phyloP scores from a whole-genome alignment of 1,140 invertebrate genomes.

The Lepidurus couesii region DNA sequence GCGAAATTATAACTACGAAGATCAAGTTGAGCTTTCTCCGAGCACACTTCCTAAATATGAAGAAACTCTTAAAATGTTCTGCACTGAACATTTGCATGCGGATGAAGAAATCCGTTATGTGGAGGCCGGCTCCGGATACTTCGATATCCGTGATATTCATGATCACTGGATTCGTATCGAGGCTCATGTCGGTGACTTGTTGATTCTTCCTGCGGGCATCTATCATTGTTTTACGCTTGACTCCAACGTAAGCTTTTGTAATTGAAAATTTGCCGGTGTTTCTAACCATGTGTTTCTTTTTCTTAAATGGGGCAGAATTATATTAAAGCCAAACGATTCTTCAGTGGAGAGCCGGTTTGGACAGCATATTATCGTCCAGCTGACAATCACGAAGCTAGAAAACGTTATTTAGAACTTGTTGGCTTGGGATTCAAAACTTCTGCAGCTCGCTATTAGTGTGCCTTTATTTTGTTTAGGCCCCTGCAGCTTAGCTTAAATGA shows the following conservation, averaged over 20 bases:
- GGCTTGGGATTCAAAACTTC: not conserved
- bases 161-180: slow-evolving; percentile 92
- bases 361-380: slow-evolving; percentile 78
- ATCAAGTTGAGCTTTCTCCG: slow-evolving; percentile 75
- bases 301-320: slow-evolving; percentile 64
- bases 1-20: slow-evolving; percentile 83
- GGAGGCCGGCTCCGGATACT: slow-evolving; percentile 84
- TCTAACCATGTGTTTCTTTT: not conserved
- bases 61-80: slow-evolving; percentile 86
- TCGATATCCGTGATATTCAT: slow-evolving; percentile 83
- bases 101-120: slow-evolving; percentile 95
- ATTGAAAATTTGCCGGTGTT: not conserved
- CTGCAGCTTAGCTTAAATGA: not conserved
- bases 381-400: slow-evolving; percentile 75
- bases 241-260: slow-evolving; percentile 52
- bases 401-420: slow-evolving; percentile 56
- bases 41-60: slow-evolving; percentile 82
- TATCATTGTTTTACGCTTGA: slow-evolving; percentile 98
- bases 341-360: slow-evolving; percentile 91
- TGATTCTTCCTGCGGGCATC: slow-evolving; percentile 91
- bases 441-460: not conserved
- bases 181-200: slow-evolving; percentile 76
- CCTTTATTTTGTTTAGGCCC: not conserved
- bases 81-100: slow-evolving; percentile 87
- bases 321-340: slow-evolving; percentile 77